A percentile compares a stretch with the other conserved stretches of the same genome.
These are phyloP conservation scores for Lymantria monacha DNA, from an alignment of 2,888 invertebrate genomes.

Conservation along the genomic window DNA sequence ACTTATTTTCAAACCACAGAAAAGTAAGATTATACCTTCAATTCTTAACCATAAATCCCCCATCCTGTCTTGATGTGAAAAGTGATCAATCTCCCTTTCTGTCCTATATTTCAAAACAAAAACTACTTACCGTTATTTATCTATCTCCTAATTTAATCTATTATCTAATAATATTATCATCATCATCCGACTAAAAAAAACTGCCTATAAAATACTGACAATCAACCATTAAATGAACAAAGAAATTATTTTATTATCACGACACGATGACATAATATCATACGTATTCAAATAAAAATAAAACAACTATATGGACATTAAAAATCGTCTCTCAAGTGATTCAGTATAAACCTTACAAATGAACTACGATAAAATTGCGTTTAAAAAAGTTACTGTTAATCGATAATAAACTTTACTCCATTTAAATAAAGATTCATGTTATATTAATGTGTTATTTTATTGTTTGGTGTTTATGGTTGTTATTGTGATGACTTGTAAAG, in stretches of 20 bases:
- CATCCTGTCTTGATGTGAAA: no score
- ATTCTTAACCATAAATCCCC: no score
- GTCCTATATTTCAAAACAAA: no score
- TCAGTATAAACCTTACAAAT: conserved; percentile 58
- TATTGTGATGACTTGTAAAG: conserved; percentile 50
- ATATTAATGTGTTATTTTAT: conserved; percentile 6
- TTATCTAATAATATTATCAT: no score
- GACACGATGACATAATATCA: conserved; percentile 72
- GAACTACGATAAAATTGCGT: conserved; percentile 19
- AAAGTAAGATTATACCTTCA: no score
- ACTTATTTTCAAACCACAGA: no score
- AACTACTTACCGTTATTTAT: no score
- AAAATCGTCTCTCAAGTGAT: conserved; percentile 58
- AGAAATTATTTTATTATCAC: conserved; percentile 56
- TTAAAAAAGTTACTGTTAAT: conserved; percentile 1
- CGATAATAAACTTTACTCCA: conserved; percentile 28
- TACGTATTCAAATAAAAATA: conserved; percentile 54
- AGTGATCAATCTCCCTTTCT: no score
- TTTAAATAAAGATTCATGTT: conserved; percentile 33
- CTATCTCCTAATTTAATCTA: no score
- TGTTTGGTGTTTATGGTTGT: conserved; percentile 20
- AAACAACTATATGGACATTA: conserved; percentile 27
- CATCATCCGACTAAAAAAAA: no score
- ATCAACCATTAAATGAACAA: conserved; percentile 33
- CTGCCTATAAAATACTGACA: no score